These are phyloP conservation scores for Mobula birostris DNA, from an alignment of 2,113 vertebrate species.

Conservation along the genomic window DNA sequence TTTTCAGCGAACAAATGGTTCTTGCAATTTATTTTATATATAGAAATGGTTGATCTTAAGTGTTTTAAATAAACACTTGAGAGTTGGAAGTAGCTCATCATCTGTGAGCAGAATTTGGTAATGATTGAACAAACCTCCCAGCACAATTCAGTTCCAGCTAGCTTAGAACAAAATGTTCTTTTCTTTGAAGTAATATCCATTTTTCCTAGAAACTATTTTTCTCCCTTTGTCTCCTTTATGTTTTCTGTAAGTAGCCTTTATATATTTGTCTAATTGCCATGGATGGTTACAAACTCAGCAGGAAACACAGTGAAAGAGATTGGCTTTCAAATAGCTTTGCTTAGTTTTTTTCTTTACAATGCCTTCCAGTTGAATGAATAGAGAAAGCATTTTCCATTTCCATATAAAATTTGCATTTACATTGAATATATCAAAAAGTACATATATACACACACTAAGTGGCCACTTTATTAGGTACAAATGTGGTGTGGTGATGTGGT, in stretches of 20 bases:
- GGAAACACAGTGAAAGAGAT: background rate
- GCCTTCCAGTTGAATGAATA: background rate
- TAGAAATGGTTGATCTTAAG: conserved; percentile 30
- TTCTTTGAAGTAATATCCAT: conserved; percentile 30
- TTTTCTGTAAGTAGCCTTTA: background rate
- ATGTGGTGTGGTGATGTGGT: no score
- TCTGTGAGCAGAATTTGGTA: background rate
- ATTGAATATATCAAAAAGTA: no score
- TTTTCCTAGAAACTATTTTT: background rate
- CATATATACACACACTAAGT: no score
- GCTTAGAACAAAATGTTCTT: conserved; percentile 18
- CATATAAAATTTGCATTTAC: no score
- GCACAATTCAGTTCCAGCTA: conserved; percentile 5
- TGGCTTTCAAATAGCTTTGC: background rate
- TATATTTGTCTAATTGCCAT: background rate
- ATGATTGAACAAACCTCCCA: background rate
- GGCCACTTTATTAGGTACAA: background rate
- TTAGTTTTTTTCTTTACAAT: background rate
- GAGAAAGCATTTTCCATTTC: background rate
- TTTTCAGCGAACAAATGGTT: conserved; percentile 36
- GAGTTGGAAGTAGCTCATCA: conserved; percentile 22
- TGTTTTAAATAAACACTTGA: conserved; percentile 30
- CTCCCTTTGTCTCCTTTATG: background rate
- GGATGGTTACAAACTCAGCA: background rate
- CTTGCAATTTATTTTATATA: conserved; percentile 35